Conservation (phyloP, 2,113 vertebrate species). For the Corapipo altera region DNA sequence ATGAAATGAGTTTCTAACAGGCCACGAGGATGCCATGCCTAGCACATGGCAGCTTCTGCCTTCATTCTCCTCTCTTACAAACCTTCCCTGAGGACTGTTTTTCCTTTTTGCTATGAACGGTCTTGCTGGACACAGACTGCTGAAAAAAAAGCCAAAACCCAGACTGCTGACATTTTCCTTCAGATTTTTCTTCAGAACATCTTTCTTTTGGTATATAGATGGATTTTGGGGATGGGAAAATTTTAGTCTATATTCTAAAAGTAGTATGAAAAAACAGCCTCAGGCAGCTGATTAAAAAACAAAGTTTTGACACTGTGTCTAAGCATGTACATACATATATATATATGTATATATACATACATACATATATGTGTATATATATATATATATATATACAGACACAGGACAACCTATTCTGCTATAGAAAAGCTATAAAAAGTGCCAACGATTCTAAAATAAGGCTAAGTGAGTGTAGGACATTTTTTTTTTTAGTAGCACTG, state of each 20-base stretch:
- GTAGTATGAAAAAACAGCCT: background rate
- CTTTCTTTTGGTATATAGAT: background rate
- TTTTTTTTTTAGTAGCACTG: background rate
- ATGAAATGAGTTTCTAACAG: background rate
- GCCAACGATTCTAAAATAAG: background rate
- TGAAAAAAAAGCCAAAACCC: background rate
- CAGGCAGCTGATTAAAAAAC: background rate
- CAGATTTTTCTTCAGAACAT: background rate
- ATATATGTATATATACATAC: background rate
- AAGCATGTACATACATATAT: background rate
- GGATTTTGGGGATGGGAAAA: background rate
- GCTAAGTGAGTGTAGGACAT: background rate
- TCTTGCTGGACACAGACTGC: background rate
- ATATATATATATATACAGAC: background rate
- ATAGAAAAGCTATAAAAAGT: background rate
- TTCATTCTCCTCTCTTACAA: background rate
- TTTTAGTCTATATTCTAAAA: background rate
- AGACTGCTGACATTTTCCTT: background rate
- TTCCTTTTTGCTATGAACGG: background rate
- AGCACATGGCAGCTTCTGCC: background rate
- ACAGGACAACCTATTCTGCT: background rate
- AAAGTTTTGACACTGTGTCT: background rate
- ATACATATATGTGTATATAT: background rate
- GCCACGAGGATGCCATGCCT: background rate
- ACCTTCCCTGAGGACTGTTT: background rate